Conservation (phyloP, 2,888 invertebrate genomes). For the Limnephilus lunatus region DNA sequence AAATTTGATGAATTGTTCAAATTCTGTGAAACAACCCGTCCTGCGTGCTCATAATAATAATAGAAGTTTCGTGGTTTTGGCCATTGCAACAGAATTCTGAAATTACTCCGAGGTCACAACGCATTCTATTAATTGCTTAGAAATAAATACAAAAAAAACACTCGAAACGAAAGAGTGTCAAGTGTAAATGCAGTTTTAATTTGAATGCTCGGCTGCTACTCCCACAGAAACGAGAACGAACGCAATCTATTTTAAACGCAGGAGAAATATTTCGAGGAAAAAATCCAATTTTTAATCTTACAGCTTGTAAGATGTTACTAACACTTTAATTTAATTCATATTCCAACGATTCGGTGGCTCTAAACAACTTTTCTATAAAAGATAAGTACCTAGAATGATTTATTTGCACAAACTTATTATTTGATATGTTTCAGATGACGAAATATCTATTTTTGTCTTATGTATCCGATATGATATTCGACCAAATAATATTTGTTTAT, state of each 20-base stretch:
- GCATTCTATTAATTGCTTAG: neutral
- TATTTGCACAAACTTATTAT: neutral
- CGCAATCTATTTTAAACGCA: neutral
- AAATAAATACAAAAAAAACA: slow-evolving; percentile 3
- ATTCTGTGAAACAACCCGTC: too few species aligned
- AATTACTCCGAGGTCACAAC: neutral
- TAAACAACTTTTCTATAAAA: neutral
- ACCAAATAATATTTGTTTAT: neutral
- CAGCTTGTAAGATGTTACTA: neutral
- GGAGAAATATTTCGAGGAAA: slow-evolving; percentile 18
- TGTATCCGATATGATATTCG: neutral
- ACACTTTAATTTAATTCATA: neutral
- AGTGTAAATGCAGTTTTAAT: slow-evolving; percentile 39
- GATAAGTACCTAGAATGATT: neutral
- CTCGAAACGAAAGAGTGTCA: slow-evolving; percentile 22
- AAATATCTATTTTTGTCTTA: neutral
- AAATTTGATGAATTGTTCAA: too few species aligned
- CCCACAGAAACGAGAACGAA: slow-evolving; percentile 24
- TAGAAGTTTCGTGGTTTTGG: neutral
- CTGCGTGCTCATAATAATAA: neutral
- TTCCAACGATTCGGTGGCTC: neutral
- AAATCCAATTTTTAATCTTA: neutral
- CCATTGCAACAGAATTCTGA: neutral
- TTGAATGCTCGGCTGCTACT: neutral
- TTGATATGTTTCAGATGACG: neutral